A percentile compares a stretch with the other conserved stretches of the same genome.
These are phyloP conservation scores for Chondrosia reniformis DNA, from an alignment of 37 sponge, comb jelly and placozoan genomes.

Conservation along the genomic window DNA sequence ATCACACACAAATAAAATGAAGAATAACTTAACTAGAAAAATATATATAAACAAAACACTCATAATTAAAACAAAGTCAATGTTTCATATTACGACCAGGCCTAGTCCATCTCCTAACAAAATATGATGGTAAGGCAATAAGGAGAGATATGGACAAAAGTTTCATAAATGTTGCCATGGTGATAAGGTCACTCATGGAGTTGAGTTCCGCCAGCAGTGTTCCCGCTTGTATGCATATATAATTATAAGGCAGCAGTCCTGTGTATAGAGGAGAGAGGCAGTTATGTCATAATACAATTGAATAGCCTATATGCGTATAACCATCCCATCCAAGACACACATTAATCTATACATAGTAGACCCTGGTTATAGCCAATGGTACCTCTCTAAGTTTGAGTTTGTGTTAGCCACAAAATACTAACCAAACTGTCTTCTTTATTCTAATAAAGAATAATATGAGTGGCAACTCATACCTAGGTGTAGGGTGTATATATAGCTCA, in stretches of 20 bases:
- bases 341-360: background rate
- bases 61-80: too few species aligned
- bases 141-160: slow-evolving; percentile 9
- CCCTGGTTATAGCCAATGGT: too few species aligned
- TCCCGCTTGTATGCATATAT: slow-evolving; percentile 74
- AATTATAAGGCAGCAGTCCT: slow-evolving; percentile 85
- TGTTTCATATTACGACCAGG: too few species aligned
- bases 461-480: too few species aligned
- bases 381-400: too few species aligned
- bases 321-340: background rate
- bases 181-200: slow-evolving; percentile 29
- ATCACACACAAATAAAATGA: too few species aligned
- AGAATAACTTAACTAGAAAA: too few species aligned
- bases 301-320: background rate
- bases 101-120: slow-evolving; percentile 6
- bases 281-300: background rate
- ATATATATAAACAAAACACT: too few species aligned
- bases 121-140: slow-evolving; percentile 17
- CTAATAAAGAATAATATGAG: too few species aligned
- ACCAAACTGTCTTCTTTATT: too few species aligned
- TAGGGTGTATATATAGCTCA: too few species aligned
- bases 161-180: background rate
- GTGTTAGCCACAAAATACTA: too few species aligned
- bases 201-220: slow-evolving; percentile 35
- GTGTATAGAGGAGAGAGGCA: background rate